Evolutionary conservation across 2,797 vertebrate species (phyloP).

Genomic region (Steatocranus sp.): DNA sequence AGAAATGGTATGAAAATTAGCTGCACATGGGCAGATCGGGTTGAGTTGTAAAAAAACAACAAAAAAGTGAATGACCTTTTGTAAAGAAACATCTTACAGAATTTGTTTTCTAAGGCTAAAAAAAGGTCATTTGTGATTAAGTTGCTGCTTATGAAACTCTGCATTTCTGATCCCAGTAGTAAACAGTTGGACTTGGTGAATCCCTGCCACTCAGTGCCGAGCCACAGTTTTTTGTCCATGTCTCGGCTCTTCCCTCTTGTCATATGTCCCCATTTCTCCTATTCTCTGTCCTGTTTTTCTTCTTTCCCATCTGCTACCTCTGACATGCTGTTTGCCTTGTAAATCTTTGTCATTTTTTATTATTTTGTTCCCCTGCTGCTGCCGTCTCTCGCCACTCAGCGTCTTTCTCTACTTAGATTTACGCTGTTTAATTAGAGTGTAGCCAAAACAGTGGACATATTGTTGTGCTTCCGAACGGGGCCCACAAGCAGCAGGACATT

Average conservation of each 20-base stretch:
- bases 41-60: not conserved
- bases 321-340: conserved; percentile 9
- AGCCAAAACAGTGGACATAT: conserved; percentile 63
- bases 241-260: conserved; percentile 24
- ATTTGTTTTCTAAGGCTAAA: not conserved
- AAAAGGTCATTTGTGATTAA: not conserved
- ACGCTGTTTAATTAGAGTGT: conserved; percentile 60
- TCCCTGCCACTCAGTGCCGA: conserved; percentile 8
- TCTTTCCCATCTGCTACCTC: conserved; percentile 43
- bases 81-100: not conserved
- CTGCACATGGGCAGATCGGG: not conserved
- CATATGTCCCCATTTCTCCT: conserved; percentile 28
- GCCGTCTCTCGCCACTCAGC: conserved; percentile 9
- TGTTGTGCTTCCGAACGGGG: conserved; percentile 51
- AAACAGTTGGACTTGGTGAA: conserved; percentile 25
- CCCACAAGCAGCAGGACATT: conserved; percentile 43
- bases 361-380: not conserved
- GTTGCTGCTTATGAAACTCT: conserved; percentile 5
- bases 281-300: conserved; percentile 4
- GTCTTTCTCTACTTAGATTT: conserved; percentile 52
- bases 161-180: conserved; percentile 4
- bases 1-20: not conserved
- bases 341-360: not conserved
- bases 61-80: not conserved
- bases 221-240: conserved; percentile 28